Percentiles rank a stretch among this genome's conserved stretches.
These are phyloP conservation scores for Typhlomys cinereus DNA, from an alignment of 2,113 vertebrate genomes.

Conservation along the genomic window DNA sequence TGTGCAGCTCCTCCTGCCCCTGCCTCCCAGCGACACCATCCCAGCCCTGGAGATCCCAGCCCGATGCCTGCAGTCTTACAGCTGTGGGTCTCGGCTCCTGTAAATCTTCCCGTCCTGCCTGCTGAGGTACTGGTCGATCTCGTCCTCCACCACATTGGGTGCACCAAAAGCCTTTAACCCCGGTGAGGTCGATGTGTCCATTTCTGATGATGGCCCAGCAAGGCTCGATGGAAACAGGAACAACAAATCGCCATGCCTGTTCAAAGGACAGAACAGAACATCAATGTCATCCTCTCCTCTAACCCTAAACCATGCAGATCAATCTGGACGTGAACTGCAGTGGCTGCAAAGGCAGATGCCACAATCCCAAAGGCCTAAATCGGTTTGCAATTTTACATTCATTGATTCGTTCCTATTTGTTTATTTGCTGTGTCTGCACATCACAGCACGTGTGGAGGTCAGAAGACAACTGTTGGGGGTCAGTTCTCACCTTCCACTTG, in stretches of 20 bases:
- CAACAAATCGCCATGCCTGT: constrained; percentile 97
- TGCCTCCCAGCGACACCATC: not conserved
- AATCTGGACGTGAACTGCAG: not conserved
- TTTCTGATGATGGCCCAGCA: constrained; percentile 91
- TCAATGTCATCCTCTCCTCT: no score
- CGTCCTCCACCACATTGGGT: constrained; percentile 92
- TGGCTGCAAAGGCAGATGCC: not conserved
- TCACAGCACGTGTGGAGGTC: no score
- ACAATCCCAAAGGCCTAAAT: not conserved
- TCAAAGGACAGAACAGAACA: not conserved
- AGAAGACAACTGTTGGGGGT: no score
- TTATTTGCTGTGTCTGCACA: no score
- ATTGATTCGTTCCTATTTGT: no score
- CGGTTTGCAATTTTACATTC: not conserved
- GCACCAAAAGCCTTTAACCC: constrained; percentile 85
- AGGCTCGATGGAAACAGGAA: constrained; percentile 92
- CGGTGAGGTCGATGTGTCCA: constrained; percentile 91
- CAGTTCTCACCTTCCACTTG: no score
- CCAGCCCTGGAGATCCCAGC: not conserved
- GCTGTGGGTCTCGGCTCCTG: constrained; percentile 93
- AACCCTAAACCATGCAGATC: not conserved
- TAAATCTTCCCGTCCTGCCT: constrained; percentile 99
- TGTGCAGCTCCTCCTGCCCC: not conserved
- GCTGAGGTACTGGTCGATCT: constrained; percentile 96
- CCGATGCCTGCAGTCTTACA: constrained; percentile 86